Base-by-base conservation (phyloP, 2,888 invertebrate genomes). In the Drosophila yooni region DNA sequence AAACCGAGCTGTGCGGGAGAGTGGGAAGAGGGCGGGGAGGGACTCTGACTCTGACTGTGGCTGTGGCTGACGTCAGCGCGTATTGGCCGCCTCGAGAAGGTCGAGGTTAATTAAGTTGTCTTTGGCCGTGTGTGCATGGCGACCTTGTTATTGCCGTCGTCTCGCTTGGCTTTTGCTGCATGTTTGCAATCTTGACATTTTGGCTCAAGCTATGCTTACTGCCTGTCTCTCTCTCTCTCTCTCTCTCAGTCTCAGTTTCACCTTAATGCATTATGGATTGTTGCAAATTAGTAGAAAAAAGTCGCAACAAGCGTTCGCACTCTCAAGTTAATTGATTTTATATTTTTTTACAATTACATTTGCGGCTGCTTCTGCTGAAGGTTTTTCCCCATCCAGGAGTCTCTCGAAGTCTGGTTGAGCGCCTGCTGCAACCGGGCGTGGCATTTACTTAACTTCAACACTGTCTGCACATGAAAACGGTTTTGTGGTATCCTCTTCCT, bases 81-180 rank as follows among this genome's bases (percentile, higher is more conserved):
- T 67, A 58, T 43, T 62, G 59, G 74, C 57, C 66, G 74, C 51
- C 74, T 77, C 81, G 79, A 87, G 91, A 91, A 91, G 91, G 91
- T 91, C 92, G 91, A 92, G 91, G 91, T 91, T 92, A 92, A 91
- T 91, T 91, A 86, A 91, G 91, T 90, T 92, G 92, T 91, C 91
- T 88, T 91, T 82, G 77, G 72, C 84, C 83, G 73, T 56, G 56
- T 56, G n/a, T 84, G 82, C 76, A 74, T 69, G 54, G 58, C 62
- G 69, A 83, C 86, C 86, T 90, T 79, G 88, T 82, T 79, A 25
- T 56, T 38, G 56, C 38, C 56, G 60, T 43, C 52, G 70, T 61
- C 66, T 72, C 52, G 66, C 27, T 67, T 63, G 38, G 65, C 53
- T 65, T 65, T 56, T 52, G 81, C 60, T 57, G 76, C 70, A 25